Percentiles rank a stretch among this genome's conserved stretches.
These are phyloP conservation scores for Laupala kohalensis DNA, from an alignment of 1,140 invertebrate genomes.

Conservation along the genomic window DNA sequence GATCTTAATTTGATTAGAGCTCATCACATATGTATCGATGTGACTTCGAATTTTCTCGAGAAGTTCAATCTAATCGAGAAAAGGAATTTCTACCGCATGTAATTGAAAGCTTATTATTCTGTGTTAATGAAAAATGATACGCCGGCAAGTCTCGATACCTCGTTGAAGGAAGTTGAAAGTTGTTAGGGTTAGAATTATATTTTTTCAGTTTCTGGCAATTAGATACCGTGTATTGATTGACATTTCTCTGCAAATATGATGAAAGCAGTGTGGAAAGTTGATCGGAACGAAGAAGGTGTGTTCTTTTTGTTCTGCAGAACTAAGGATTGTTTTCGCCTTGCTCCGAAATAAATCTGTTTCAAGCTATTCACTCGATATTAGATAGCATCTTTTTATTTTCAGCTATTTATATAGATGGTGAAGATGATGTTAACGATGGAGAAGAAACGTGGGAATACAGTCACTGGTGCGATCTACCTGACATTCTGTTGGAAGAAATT, in stretches of 20 bases:
- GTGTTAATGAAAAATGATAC: too few species aligned
- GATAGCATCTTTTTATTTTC: slow-evolving; percentile 17
- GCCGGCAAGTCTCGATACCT: too few species aligned
- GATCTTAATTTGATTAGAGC: too few species aligned
- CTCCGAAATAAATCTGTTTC: neutral
- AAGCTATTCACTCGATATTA: neutral
- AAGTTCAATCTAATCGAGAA: too few species aligned
- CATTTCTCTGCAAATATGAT: slow-evolving; percentile 27
- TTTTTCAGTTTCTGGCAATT: too few species aligned
- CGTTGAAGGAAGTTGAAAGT: too few species aligned
- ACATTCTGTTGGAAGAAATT: slow-evolving; percentile 63
- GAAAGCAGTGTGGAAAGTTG: slow-evolving; percentile 41
- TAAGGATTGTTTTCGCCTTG: neutral
- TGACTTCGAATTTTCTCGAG: too few species aligned
- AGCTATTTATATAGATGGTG: slow-evolving; percentile 44
- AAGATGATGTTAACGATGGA: slow-evolving; percentile 29
- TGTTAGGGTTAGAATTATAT: too few species aligned
- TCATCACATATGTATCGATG: too few species aligned
- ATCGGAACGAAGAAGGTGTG: slow-evolving; percentile 40
- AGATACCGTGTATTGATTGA: too few species aligned
- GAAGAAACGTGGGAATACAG: slow-evolving; percentile 32
- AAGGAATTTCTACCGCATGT: too few species aligned
- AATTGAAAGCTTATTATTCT: too few species aligned
- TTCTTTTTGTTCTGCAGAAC: neutral
- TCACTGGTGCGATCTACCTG: slow-evolving; percentile 55